phyloP scores from a whole-genome alignment of 2,888 invertebrate genomes.

The Caenorhabditis japonica region DNA sequence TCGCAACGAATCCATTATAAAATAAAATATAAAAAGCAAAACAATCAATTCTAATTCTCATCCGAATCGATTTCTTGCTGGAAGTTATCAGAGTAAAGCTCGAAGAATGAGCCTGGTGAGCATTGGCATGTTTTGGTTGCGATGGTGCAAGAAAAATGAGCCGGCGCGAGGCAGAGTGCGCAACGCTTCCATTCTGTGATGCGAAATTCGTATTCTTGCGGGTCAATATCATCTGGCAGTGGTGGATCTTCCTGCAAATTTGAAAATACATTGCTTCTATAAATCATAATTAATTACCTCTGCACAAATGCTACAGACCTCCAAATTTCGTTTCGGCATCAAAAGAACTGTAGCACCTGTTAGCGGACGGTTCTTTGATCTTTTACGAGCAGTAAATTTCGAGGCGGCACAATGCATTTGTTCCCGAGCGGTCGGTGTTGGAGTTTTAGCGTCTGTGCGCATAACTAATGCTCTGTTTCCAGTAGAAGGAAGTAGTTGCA shows the following conservation, averaged over 20 bases:
- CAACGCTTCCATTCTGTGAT: conserved; percentile 2
- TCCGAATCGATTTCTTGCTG: background rate
- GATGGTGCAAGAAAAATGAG: background rate
- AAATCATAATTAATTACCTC: background rate
- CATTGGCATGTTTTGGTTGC: background rate
- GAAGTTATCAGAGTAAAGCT: background rate
- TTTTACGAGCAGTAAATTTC: too few relatives aligned
- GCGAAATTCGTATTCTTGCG: background rate
- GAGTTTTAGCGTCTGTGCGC: too few relatives aligned
- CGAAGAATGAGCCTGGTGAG: background rate
- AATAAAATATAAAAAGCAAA: too few relatives aligned
- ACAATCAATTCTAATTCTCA: too few relatives aligned
- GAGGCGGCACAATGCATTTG: too few relatives aligned
- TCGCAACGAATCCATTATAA: too few relatives aligned
- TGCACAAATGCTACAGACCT: background rate
- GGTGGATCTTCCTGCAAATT: background rate
- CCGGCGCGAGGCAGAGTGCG: background rate
- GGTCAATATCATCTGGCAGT: background rate
- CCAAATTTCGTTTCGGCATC: background rate
- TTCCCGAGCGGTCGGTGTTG: too few relatives aligned
- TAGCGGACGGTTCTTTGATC: background rate
- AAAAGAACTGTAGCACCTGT: background rate
- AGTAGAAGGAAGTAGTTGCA: too few relatives aligned
- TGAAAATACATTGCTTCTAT: background rate
- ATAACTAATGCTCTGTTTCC: too few relatives aligned